phyloP scores from a whole-genome alignment of 2,113 vertebrate genomes.

The Seriola quinqueradiata region DNA sequence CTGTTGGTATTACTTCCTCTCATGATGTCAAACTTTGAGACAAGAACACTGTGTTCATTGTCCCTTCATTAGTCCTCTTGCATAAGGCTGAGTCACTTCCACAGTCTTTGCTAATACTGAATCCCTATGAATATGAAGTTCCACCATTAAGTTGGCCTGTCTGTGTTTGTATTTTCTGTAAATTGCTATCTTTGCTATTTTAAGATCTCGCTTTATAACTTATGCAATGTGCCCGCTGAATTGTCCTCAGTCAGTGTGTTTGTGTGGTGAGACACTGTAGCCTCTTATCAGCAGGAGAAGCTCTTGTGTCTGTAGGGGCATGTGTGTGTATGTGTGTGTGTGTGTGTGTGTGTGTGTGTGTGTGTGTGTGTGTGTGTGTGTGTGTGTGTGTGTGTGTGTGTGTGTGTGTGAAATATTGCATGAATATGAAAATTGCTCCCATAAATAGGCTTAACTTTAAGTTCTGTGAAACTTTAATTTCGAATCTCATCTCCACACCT shows the following conservation, averaged over 20 bases:
- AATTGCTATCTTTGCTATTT: slow-evolving; percentile 60
- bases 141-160: slow-evolving; percentile 35
- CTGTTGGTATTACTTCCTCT: neutral
- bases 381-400: slow-evolving; percentile 21
- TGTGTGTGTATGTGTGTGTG: slow-evolving; percentile 42
- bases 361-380: slow-evolving; percentile 24
- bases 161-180: slow-evolving; percentile 35
- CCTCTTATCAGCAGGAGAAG: slow-evolving; percentile 25
- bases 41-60: slow-evolving; percentile 1
- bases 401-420: slow-evolving; percentile 62
- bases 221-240: slow-evolving; percentile 41
- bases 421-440: slow-evolving; percentile 76
- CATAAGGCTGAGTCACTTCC: slow-evolving; percentile 45
- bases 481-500: slow-evolving; percentile 65
- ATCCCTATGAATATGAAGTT: slow-evolving; percentile 48
- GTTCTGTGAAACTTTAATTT: slow-evolving; percentile 74
- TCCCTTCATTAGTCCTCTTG: slow-evolving; percentile 51
- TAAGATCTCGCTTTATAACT: slow-evolving; percentile 40
- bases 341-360: slow-evolving; percentile 42
- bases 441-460: slow-evolving; percentile 76
- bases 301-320: slow-evolving; percentile 44
- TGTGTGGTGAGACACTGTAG: slow-evolving; percentile 1
- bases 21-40: slow-evolving; percentile 23
- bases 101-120: slow-evolving; percentile 27
- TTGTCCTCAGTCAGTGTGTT: slow-evolving; percentile 42